Conservation (phyloP, 2,797 vertebrate genomes). For the Poecilia picta region DNA sequence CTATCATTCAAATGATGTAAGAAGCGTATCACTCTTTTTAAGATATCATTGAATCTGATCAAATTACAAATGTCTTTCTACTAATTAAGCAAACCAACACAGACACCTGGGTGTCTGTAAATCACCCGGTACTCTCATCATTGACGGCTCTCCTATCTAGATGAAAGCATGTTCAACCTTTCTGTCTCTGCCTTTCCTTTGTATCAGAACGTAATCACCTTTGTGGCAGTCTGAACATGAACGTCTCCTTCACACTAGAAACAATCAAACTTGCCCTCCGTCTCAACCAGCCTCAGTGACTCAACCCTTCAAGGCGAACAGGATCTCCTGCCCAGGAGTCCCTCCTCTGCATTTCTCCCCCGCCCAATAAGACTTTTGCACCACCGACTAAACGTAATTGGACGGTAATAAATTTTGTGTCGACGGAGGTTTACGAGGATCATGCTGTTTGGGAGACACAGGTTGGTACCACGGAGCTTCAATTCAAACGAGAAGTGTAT, state of each 20-base stretch:
- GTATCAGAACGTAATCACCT: background rate
- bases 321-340: conserved; percentile 29
- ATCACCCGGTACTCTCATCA: background rate
- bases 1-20: background rate
- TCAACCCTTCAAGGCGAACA: conserved; percentile 48
- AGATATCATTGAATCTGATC: background rate
- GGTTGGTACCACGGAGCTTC: conserved; percentile 36
- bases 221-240: background rate
- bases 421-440: conserved; percentile 57
- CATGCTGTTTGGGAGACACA: conserved; percentile 40
- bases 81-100: background rate
- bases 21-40: background rate
- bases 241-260: background rate
- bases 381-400: conserved; percentile 53
- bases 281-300: conserved; percentile 34
- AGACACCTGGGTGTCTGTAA: background rate
- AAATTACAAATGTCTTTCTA: background rate
- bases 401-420: conserved; percentile 63
- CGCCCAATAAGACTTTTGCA: conserved; percentile 16
- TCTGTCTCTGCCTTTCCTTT: background rate
- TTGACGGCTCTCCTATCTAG: background rate
- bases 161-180: background rate
- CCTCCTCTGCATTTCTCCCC: conserved; percentile 20
- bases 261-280: conserved; percentile 1
- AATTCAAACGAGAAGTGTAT: conserved; percentile 50